Evolutionary conservation across 2,888 invertebrate genomes (phyloP).

Genomic region (Lobophora halterata): DNA sequence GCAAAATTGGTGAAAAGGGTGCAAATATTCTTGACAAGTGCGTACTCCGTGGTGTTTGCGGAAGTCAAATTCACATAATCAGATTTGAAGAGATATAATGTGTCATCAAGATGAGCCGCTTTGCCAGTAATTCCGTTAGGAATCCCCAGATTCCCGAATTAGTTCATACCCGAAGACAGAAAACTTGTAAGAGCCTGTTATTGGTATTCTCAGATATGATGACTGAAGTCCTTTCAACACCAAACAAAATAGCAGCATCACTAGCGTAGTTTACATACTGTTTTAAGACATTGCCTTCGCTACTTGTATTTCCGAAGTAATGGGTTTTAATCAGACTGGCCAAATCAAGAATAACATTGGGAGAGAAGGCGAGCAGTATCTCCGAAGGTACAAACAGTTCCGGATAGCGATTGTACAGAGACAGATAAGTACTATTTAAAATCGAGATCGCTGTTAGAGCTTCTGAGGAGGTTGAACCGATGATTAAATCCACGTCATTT

Average conservation of each 20-base stretch:
- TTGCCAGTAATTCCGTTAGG: constrained; percentile 5
- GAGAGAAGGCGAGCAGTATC: background rate
- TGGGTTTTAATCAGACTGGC: constrained; percentile 7
- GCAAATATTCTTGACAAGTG: constrained; percentile 43
- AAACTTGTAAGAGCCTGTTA: constrained; percentile 10
- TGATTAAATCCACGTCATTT: constrained; percentile 16
- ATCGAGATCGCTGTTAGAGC: background rate
- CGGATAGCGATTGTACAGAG: constrained; percentile 5
- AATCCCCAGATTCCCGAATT: constrained; percentile 7
- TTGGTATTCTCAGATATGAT: constrained; percentile 1
- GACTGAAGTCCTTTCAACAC: constrained; percentile 10
- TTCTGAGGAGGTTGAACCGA: constrained; percentile 14
- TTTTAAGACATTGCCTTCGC: constrained; percentile 1
- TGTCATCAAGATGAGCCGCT: constrained; percentile 38
- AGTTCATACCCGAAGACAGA: constrained; percentile 11
- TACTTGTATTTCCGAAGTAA: constrained; percentile 14
- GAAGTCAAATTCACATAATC: constrained; percentile 30
- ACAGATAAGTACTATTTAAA: background rate
- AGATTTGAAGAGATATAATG: constrained; percentile 43
- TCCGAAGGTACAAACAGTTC: constrained; percentile 21
- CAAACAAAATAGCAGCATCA: constrained; percentile 4
- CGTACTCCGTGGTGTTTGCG: constrained; percentile 35
- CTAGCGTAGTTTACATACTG: constrained; percentile 9
- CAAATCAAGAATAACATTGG: constrained; percentile 6
- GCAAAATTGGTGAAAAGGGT: constrained; percentile 60